phyloP scores from a whole-genome alignment of 2,888 invertebrate species.

The Maniola hyperantus region DNA sequence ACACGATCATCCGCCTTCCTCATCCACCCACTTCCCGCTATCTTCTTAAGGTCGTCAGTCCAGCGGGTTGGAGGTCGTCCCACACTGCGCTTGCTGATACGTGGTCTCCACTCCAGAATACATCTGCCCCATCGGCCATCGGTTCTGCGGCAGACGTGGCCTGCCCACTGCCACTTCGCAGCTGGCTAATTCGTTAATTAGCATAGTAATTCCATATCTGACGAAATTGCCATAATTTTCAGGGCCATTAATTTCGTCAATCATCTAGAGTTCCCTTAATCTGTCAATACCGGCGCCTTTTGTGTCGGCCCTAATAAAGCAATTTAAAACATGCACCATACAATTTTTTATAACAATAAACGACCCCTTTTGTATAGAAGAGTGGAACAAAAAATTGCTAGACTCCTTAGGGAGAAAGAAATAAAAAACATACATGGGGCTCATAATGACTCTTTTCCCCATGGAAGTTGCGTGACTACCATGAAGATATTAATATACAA shows the following conservation, averaged over 20 bases:
- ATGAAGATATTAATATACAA: conserved; percentile 58
- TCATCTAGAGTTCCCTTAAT: conserved; percentile 31
- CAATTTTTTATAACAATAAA: conserved; percentile 36
- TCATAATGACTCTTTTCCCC: conserved; percentile 47
- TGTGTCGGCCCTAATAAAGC: conserved; percentile 32
- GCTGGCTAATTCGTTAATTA: no score
- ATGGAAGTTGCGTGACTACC: conserved; percentile 52
- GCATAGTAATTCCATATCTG: neutral
- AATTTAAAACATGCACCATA: conserved; percentile 34
- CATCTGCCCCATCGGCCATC: no score
- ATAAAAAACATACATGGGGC: conserved; percentile 30
- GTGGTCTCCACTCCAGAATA: no score
- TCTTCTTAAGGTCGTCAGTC: no score
- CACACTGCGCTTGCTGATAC: no score
- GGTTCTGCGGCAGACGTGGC: no score
- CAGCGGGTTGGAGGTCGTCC: no score
- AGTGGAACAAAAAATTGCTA: conserved; percentile 32
- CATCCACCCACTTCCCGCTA: no score
- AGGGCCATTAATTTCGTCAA: conserved; percentile 32
- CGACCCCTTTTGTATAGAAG: conserved; percentile 31
- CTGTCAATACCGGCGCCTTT: conserved; percentile 32
- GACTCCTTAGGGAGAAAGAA: conserved; percentile 31
- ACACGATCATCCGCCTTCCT: no score
- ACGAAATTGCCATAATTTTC: conserved; percentile 28
- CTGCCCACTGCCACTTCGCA: no score